Evolutionary conservation across 1,140 invertebrate species (phyloP).

Genomic region (Acromyrmex charruanus): DNA sequence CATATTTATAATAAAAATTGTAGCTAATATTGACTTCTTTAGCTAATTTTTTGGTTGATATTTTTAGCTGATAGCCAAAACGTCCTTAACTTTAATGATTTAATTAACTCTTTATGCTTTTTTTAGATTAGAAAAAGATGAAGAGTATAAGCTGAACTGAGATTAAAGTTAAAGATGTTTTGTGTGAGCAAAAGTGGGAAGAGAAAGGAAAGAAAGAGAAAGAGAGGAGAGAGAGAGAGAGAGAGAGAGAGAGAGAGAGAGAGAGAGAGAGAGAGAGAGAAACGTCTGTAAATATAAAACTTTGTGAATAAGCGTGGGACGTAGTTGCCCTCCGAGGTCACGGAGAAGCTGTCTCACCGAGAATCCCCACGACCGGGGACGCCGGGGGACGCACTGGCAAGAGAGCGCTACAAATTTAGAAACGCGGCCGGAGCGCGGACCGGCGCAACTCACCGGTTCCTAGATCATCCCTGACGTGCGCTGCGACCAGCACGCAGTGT

Average conservation of each 20-base stretch:
- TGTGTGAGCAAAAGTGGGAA: background rate
- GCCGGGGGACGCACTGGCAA: background rate
- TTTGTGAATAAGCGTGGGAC: constrained; percentile 21
- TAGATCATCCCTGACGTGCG: constrained; percentile 98
- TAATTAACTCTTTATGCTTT: background rate
- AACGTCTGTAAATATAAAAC: constrained; percentile 45
- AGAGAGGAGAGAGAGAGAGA: background rate
- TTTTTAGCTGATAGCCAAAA: too few species aligned
- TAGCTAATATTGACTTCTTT: too few species aligned
- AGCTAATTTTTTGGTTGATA: too few species aligned
- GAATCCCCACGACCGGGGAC: background rate
- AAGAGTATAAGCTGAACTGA: too few species aligned
- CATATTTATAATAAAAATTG: too few species aligned
- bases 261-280: background rate
- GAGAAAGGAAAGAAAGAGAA: background rate
- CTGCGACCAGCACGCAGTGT: constrained; percentile 95
- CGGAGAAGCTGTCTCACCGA: background rate
- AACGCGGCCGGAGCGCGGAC: constrained; percentile 77
- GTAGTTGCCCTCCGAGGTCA: constrained; percentile 2
- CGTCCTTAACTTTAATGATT: too few species aligned
- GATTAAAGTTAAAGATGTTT: too few species aligned
- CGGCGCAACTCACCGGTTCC: constrained; percentile 91
- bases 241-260: background rate
- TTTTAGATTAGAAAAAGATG: background rate
- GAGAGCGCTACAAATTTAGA: constrained; percentile 83